These are phyloP conservation scores for Plecturocebus donacophilus DNA, from an alignment of 2,113 vertebrate genomes.

Conservation along the genomic window DNA sequence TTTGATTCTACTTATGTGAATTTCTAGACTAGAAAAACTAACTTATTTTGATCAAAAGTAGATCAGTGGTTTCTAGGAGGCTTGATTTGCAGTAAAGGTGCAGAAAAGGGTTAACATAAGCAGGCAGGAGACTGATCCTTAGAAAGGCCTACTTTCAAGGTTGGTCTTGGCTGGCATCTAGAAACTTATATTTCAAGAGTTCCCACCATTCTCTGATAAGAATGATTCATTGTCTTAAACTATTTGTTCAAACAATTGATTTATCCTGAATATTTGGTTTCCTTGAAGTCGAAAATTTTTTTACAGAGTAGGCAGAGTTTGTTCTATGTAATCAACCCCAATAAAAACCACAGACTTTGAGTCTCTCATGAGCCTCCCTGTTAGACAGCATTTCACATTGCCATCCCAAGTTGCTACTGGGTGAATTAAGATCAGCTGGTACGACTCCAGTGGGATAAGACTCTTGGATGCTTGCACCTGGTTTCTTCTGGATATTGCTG, in stretches of 20 bases:
- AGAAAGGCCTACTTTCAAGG: not conserved
- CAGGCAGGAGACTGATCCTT: not conserved
- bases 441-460: not conserved
- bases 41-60: not conserved
- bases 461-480: not conserved
- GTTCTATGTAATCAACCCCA: not conserved
- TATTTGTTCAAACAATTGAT: not conserved
- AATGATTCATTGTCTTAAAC: not conserved
- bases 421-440: not conserved
- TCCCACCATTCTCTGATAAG: not conserved
- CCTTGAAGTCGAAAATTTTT: not conserved
- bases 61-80: not conserved
- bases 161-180: not conserved
- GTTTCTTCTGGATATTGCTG: fast-evolving
- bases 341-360: not conserved
- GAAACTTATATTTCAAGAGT: not conserved
- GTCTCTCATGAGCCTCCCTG: not conserved
- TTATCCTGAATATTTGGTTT: not conserved
- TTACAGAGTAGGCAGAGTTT: not conserved
- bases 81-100: no score
- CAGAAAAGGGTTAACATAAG: no score
- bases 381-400: not conserved
- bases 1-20: not conserved
- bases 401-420: not conserved
- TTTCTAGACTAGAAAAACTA: not conserved